Base-by-base conservation (phyloP, 2,797 vertebrate genomes). In the Etheostoma perlongum region DNA sequence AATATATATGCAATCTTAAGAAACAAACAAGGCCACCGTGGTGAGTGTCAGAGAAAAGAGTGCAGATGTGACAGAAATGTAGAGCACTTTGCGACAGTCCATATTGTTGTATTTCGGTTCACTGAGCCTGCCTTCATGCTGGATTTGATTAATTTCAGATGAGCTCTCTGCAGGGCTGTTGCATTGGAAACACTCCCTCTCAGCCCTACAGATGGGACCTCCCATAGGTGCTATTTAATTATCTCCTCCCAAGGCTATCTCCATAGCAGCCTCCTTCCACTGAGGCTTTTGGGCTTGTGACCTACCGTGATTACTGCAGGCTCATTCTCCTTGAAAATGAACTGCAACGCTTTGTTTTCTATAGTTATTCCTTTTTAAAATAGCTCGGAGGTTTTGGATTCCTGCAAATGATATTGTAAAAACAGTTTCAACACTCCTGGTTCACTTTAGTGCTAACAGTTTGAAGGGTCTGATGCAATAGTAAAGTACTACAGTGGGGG, bases 191-290 rank as follows among this genome's bases (percentile, higher is more conserved):
- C 85, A 15, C 81, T 86, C 83, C 83, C 83, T 72, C 74, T 61
- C 57, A 19, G 67, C 59, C 73, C 75, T 84, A 69, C 76, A 81
- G 83, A 86, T 91, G 85, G 81, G 81, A 72, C 72, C 79, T 93
- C 93, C 90, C 92, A 84, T 75, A 85, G 89, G 92, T 89, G 92
- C 85, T 85, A 78, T 95, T 95, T 95, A 95, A 96, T 96, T 92
- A 94, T 88, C 85, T 87, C 88, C 88, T 94, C 93, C 86, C 69
- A 74, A 81, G 91, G 83, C 74, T 44, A 66, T 93, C 89, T 85
- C 86, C 74, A 89, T 87, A 79, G 90, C 84, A 84, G 80, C 83
- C 67, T 70, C 81, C 63, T 87, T 76, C 81, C 75, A 51, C 71
- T 21, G 16, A 83, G 69, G 78, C 78, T 65, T 21, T 44, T 57